Evolutionary conservation across 2,797 vertebrate genomes (phyloP), one percentile per base, ranked within the genome.

Genomic region (Chelonia mydas): DNA sequence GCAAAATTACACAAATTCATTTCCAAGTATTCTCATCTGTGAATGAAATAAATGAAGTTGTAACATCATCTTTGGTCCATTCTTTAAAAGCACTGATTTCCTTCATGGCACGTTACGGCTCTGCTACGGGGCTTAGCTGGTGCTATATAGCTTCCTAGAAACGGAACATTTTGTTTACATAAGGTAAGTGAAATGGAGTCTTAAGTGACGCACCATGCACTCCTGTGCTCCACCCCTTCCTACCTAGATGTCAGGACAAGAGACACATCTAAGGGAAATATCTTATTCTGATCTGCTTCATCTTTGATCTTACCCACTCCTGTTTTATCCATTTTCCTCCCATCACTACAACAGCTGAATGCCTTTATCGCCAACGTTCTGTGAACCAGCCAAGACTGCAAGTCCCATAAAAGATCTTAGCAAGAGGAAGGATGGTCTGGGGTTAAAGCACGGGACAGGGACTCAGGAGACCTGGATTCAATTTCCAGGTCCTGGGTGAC

Each of bases 41-140:
- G 55, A 93, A 57, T 72, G 72, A 87, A 93, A 86, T 83, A 86
- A 86, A 90, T 90, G 41, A 68, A 45, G 33, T 79, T 72, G 55
- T 86, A 45, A 16, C 76, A 77, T 89, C 54, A 23, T 41, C 65
- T 55, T 31, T 50, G 88, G 45, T 80, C 41, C 19, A 33, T 47
- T 83, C 54, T 55, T 65, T n/a, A 28, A 78, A 86, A 65, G 13
- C 28, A 11, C 47, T 89, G 50, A n/a, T 72, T 2, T 83, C 87
- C 33, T 12, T n/a, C 33, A 19, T 86, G 72, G 72, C 57, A 68
- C 51, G 85, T 72, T 83, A 41, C 23, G 10, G 61, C 54, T 49
- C 68, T 54, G 83, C 59, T 16, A 12, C 19, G 41, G 21, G 37
- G 59, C 28, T 47, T 47, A 77, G 27, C 25, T 77, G 13, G 74